Evolutionary conservation across 2,888 invertebrate genomes (phyloP).

Genomic region (Agrotis exclamationis): DNA sequence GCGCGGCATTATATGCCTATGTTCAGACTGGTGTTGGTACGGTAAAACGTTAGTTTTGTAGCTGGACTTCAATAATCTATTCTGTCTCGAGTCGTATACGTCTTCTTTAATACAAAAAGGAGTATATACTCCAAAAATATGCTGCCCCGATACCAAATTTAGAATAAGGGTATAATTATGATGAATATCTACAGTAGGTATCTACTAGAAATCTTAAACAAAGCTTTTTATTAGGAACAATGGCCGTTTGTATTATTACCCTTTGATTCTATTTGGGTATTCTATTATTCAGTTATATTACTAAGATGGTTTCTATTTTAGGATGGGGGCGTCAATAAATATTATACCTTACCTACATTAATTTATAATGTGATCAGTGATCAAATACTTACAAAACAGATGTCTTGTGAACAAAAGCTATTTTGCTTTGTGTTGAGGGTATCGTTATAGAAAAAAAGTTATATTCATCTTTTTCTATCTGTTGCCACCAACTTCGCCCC

Average conservation of each 20-base stretch:
- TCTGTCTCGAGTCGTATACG: too few species aligned
- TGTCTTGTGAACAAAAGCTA: constrained; percentile 7
- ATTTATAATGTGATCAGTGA: constrained; percentile 25
- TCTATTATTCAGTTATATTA: constrained; percentile 5
- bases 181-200: not conserved
- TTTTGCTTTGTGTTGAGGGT: constrained; percentile 22
- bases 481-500: too few species aligned
- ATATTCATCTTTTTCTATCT: too few species aligned
- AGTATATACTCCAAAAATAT: not conserved
- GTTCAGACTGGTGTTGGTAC: too few species aligned
- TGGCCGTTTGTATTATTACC: not conserved
- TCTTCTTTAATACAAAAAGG: too few species aligned
- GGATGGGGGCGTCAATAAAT: constrained; percentile 5
- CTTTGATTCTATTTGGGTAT: not conserved
- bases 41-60: too few species aligned
- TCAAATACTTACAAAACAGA: constrained; percentile 15
- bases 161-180: not conserved
- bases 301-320: constrained; percentile 9
- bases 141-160: not conserved
- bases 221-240: not conserved
- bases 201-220: not conserved
- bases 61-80: too few species aligned
- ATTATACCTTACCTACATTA: too few species aligned
- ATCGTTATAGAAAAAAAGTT: not conserved
- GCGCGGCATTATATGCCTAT: too few species aligned